Conservation (phyloP, 1,140 invertebrate species). For the Thaumetopoea pityocampa region DNA sequence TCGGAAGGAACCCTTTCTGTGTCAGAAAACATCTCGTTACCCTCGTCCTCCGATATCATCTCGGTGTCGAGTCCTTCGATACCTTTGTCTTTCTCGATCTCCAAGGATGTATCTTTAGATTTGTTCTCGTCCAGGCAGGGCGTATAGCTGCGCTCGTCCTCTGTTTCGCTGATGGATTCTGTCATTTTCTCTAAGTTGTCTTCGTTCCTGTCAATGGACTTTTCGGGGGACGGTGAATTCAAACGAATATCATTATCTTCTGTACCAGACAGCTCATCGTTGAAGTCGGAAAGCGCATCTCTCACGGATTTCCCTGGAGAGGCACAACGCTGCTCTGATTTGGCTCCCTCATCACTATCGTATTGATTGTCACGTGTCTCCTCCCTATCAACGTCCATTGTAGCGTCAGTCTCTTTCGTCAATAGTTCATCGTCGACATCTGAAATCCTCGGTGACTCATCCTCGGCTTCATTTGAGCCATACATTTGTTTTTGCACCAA, state of each 20-base stretch:
- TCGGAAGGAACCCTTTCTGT: conserved; percentile 52
- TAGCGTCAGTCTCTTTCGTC: too few species aligned
- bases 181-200: conserved; percentile 73
- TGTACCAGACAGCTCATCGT: conserved; percentile 2
- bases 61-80: conserved; percentile 82
- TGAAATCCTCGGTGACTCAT: too few species aligned
- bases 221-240: conserved; percentile 1
- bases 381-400: too few species aligned
- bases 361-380: too few species aligned
- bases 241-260: conserved; percentile 3
- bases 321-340: too few species aligned
- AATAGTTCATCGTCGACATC: too few species aligned
- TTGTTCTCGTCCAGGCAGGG: conserved; percentile 80
- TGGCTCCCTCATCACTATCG: too few species aligned
- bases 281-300: not conserved
- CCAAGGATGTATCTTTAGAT: conserved; percentile 62
- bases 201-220: conserved; percentile 12
- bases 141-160: conserved; percentile 80
- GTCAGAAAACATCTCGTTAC: conserved; percentile 77
- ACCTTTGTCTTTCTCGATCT: conserved; percentile 64
- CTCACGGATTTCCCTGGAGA: not conserved
- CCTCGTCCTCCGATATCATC: conserved; percentile 83
- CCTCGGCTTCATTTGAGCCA: too few species aligned
- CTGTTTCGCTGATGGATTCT: conserved; percentile 77
- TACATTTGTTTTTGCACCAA: too few species aligned